phyloP scores from a whole-genome alignment of 1,140 invertebrate genomes.

The Holotrichia oblita region DNA sequence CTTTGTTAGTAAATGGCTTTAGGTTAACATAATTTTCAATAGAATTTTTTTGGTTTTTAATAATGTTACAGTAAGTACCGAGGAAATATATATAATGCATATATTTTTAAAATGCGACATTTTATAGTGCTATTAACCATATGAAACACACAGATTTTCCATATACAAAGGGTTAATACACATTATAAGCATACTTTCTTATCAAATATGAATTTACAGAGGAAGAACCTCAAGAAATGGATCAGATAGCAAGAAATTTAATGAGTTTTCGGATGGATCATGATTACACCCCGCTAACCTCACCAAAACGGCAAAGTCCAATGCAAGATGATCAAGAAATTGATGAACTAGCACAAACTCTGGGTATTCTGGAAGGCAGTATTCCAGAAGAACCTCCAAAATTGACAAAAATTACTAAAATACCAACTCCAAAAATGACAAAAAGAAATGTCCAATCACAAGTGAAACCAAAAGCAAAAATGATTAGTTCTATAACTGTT shows the following conservation, averaged over 20 bases:
- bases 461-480: conserved; percentile 41
- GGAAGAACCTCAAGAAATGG: conserved; percentile 61
- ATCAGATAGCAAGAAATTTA: conserved; percentile 64
- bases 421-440: conserved; percentile 38
- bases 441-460: conserved; percentile 26
- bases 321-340: conserved; percentile 44
- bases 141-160: no score
- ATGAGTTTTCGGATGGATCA: conserved; percentile 71
- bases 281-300: conserved; percentile 71
- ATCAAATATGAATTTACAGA: conserved; percentile 27
- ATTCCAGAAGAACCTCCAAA: conserved; percentile 40
- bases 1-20: neutral
- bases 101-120: no score
- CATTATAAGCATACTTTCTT: neutral
- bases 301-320: conserved; percentile 62
- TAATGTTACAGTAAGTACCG: no score
- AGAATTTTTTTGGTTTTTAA: neutral
- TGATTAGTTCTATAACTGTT: conserved; percentile 49
- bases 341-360: conserved; percentile 57
- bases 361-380: conserved; percentile 57
- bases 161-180: conserved; percentile 8
- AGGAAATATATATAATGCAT: no score
- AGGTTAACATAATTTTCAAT: neutral
- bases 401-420: conserved; percentile 48
- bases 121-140: no score